Evolutionary conservation across 2,113 vertebrate species (phyloP).

Genomic region (Phylloscopus trochiloides): DNA sequence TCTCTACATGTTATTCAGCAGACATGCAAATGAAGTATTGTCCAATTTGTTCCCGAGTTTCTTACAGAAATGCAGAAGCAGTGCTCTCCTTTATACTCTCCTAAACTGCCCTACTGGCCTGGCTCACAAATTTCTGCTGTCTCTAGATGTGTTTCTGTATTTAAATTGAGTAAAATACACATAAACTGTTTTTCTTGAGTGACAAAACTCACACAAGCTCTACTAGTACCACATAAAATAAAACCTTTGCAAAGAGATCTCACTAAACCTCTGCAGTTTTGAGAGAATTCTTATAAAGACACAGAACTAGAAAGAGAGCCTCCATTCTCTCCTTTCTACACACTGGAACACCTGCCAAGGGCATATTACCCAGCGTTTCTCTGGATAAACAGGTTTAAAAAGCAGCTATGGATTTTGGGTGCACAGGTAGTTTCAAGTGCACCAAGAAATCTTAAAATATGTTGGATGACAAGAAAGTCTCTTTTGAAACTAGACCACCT

Average conservation of each 20-base stretch:
- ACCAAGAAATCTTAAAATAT: background rate
- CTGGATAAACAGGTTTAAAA: background rate
- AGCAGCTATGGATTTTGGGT: background rate
- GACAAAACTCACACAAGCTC: background rate
- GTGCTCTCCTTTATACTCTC: background rate
- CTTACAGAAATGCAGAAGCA: background rate
- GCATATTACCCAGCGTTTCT: background rate
- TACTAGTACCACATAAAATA: background rate
- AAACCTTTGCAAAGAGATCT: background rate
- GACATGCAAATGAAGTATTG: conserved; percentile 36
- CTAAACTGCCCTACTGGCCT: background rate
- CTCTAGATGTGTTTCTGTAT: background rate
- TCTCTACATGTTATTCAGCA: background rate
- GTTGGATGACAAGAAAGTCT: background rate
- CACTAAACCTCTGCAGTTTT: background rate
- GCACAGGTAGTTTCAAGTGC: background rate
- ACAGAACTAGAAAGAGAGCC: background rate
- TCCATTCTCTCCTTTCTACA: background rate
- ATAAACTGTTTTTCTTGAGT: background rate
- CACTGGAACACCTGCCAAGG: background rate
- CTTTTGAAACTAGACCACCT: background rate
- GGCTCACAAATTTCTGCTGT: background rate
- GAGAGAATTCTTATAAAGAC: background rate
- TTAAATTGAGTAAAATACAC: background rate
- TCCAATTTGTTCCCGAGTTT: background rate